Conservation (phyloP, 2,113 vertebrate species). For the Tyto alba region DNA sequence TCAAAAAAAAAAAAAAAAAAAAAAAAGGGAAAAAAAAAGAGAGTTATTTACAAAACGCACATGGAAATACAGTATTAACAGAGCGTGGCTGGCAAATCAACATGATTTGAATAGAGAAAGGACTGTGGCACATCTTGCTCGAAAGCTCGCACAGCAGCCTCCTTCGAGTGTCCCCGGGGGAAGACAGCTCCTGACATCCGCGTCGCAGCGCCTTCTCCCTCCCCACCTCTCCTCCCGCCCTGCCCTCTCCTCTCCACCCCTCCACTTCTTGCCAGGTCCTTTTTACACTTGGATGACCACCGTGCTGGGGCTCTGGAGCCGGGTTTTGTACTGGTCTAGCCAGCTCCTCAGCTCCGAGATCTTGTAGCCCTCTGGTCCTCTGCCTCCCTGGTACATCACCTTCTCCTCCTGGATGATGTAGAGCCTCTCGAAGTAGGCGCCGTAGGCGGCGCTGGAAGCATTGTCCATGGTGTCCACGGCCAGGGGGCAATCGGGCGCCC, state of each 20-base stretch:
- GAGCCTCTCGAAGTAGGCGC: conserved; percentile 98
- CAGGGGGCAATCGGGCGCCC: conserved; percentile 82
- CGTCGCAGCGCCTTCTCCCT: neutral
- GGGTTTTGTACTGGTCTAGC: conserved; percentile 86
- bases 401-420: conserved; percentile 88
- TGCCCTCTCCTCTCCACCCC: neutral
- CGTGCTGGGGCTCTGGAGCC: conserved; percentile 66
- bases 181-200: neutral
- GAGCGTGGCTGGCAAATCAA: conserved; percentile 68
- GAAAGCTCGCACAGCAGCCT: conserved; percentile 53
- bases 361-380: conserved; percentile 95
- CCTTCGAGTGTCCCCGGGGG: conserved; percentile 22
- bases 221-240: neutral
- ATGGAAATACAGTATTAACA: conserved; percentile 53
- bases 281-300: conserved; percentile 84
- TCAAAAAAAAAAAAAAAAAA: neutral
- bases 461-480: conserved; percentile 98
- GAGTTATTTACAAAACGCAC: conserved; percentile 58
- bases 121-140: conserved; percentile 53
- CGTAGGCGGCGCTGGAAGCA: conserved; percentile 94
- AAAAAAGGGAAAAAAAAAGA: too few relatives aligned
- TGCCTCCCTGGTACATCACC: conserved; percentile 92
- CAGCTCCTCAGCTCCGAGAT: conserved; percentile 92
- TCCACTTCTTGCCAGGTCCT: conserved; percentile 41
- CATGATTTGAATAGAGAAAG: conserved; percentile 66